Conservation (phyloP, 2,888 invertebrate species). For the Pachydiplax longipennis region DNA sequence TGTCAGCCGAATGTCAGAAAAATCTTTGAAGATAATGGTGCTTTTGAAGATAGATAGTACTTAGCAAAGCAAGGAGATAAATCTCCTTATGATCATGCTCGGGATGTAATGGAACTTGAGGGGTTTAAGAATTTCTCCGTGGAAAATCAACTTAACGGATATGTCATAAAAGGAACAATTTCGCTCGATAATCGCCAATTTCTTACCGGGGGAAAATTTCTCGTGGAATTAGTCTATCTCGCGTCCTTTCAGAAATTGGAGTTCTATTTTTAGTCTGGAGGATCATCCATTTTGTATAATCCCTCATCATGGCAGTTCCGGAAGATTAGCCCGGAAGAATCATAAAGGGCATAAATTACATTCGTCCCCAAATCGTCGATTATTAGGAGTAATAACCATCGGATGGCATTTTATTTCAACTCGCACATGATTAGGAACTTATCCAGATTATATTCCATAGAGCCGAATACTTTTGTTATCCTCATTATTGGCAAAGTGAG, state of each 20-base stretch:
- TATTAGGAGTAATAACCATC: no score
- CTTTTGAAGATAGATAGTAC: neutral
- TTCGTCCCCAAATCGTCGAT: no score
- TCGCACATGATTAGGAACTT: no score
- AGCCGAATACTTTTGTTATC: no score
- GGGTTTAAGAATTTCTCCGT: neutral
- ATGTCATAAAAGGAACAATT: neutral
- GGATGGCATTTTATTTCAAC: no score
- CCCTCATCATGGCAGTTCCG: no score
- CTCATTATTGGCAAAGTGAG: no score
- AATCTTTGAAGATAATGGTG: neutral
- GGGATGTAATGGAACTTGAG: neutral
- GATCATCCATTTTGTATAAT: no score
- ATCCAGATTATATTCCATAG: no score
- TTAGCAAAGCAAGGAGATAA: neutral
- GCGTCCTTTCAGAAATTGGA: neutral
- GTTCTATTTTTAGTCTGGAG: neutral
- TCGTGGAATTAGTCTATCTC: neutral
- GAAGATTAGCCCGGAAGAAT: no score
- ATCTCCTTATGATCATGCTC: neutral
- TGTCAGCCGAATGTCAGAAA: neutral
- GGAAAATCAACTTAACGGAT: neutral
- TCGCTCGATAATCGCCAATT: neutral
- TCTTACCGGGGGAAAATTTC: neutral
- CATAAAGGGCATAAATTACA: no score